Conservation (phyloP, 2,113 vertebrate genomes). For the Dromaius novaehollandiae region DNA sequence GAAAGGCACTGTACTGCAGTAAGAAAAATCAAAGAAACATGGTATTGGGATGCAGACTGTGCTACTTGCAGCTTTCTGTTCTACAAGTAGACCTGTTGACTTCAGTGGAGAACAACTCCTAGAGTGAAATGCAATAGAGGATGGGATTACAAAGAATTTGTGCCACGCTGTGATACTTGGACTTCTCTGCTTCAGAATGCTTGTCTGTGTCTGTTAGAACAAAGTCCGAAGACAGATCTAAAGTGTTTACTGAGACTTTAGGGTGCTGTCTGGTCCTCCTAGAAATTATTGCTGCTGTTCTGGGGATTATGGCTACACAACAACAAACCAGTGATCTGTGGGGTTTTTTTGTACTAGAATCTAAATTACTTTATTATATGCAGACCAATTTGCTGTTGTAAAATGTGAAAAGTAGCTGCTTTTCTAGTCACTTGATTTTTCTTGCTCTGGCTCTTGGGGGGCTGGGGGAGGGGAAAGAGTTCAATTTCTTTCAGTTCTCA, state of each 20-base stretch:
- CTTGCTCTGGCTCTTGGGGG: neutral
- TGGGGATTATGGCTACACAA: neutral
- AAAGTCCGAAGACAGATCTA: neutral
- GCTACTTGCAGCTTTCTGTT: neutral
- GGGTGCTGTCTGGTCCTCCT: neutral
- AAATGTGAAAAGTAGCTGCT: neutral
- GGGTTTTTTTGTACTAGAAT: neutral
- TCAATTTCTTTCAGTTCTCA: neutral
- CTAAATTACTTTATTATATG: neutral
- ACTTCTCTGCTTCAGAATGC: neutral
- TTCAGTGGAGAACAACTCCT: neutral
- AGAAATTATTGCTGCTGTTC: neutral
- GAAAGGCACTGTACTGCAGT: neutral
- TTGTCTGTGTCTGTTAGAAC: neutral
- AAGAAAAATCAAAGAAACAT: neutral
- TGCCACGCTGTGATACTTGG: neutral
- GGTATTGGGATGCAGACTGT: rapidly evolving
- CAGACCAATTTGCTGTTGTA: neutral
- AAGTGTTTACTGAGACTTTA: neutral
- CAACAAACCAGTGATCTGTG: neutral
- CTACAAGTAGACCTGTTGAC: neutral
- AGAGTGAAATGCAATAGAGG: neutral
- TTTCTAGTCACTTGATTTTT: neutral
- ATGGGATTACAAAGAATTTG: neutral
- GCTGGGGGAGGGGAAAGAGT: neutral